These are phyloP conservation scores for Platalea minor DNA, from an alignment of 2,797 vertebrate species.

Conservation along the genomic window DNA sequence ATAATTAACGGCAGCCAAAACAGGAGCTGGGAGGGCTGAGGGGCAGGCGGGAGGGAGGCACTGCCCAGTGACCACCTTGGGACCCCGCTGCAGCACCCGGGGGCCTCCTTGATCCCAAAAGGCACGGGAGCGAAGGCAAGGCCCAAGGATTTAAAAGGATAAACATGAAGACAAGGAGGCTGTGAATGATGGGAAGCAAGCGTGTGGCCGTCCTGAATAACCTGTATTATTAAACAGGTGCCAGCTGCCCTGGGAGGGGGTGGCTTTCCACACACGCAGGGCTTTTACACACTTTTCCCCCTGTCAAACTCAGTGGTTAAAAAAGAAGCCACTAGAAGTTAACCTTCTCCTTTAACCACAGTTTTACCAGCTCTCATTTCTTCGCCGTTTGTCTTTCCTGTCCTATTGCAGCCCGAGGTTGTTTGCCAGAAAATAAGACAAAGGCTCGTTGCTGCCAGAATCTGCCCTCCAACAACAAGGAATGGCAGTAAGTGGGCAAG, in stretches of 20 bases:
- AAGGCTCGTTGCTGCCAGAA: constrained; percentile 41
- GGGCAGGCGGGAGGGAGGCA: neutral
- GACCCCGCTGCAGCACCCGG: neutral
- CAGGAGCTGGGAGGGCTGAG: neutral
- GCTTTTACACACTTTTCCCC: neutral
- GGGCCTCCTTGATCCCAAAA: rapidly evolving
- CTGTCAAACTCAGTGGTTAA: neutral
- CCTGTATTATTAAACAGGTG: neutral
- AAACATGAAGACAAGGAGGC: neutral
- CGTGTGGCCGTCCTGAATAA: rapidly evolving
- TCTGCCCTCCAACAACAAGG: constrained; percentile 38
- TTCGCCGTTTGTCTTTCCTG: neutral
- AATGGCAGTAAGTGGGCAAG: constrained; percentile 41
- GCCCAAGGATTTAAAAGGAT: neutral
- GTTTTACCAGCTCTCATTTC: neutral
- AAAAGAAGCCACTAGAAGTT: neutral
- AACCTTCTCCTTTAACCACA: neutral
- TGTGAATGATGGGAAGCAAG: neutral
- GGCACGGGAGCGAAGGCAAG: neutral
- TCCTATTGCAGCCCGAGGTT: neutral
- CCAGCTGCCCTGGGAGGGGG: neutral
- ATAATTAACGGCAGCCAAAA: neutral
- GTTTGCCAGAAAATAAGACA: constrained; percentile 55
- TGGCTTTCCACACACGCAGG: neutral
- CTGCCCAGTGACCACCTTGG: neutral